Base-by-base conservation (phyloP, 2,888 invertebrate genomes). In the Glaucopsyche alexis region DNA sequence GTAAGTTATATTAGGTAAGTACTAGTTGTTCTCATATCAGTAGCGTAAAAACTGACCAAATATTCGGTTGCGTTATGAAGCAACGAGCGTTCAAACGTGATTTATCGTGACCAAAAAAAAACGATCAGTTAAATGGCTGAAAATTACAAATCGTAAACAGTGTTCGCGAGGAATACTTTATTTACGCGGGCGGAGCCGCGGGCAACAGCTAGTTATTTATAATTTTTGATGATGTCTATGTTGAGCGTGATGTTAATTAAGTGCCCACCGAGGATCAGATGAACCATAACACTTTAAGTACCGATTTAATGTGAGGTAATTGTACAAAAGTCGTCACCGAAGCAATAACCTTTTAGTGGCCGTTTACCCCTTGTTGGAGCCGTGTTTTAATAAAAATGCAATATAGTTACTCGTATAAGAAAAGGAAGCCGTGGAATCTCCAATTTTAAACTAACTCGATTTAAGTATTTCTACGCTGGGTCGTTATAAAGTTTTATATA, bases 321-420 rank as follows among this genome's bases (percentile, higher is more conserved):
- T 84, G 84, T 86, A 85, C 84, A 85, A 89, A 87, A 89, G 90
- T 90, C 89, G 87, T 90, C 87, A 87, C 90, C 87, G 87, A 90
- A 88, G 89, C 90, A 89, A 87, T 92, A 90, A 91, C 88, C 80
- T 90, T 92, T 91, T 88, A 91, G 87, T 89, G 88, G 84, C 82
- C 84, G 85, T 92, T 91, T 81, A 80, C 89, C 87, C 89, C 89
- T 90, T 87, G 88, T 90, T 85, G 85, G 85, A 84, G 85, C 83
- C 86, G 88, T 87, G 87, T 88, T 91, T 91, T 88, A 88, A 87
- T 88, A 87, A 90, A 88, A 88, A 85, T 81, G 85, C 85, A 85
- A 89, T 89, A 90, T 88, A 89, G 88, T 89, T 29, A 29, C 29
- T 90, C 87, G 84, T 83, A 79, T 78, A 81, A 84, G 81, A 78